Conservation (phyloP, 1,140 invertebrate species). For the Drosophila mojavensis region DNA sequence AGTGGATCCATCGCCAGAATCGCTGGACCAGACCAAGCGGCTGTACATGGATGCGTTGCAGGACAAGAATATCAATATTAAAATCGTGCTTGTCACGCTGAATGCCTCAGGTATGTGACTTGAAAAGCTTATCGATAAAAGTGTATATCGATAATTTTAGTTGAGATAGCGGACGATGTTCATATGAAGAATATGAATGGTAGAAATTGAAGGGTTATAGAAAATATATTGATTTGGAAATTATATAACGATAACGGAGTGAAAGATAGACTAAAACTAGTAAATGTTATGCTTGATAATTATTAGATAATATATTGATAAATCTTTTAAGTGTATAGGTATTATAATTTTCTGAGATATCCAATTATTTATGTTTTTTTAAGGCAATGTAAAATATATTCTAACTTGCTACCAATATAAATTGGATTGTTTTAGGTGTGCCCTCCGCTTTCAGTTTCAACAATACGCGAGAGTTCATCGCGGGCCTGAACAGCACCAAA, state of each 20-base stretch:
- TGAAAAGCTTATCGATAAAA: background rate
- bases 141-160: background rate
- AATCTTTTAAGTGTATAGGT: too few species aligned
- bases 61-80: conserved; percentile 78
- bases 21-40: conserved; percentile 84
- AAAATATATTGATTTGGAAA: too few species aligned
- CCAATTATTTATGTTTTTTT: too few species aligned
- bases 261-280: background rate
- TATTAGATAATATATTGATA: background rate
- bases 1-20: conserved; percentile 84
- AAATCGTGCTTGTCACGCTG: conserved; percentile 81
- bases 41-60: conserved; percentile 84
- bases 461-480: conserved; percentile 81
- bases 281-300: background rate
- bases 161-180: too few species aligned
- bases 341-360: too few species aligned
- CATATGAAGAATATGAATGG: too few species aligned
- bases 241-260: too few species aligned
- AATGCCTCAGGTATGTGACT: conserved; percentile 76
- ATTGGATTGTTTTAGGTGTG: conserved; percentile 44
- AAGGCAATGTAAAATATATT: background rate
- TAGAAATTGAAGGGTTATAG: too few species aligned
- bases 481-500: conserved; percentile 81
- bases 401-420: background rate
- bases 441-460: conserved; percentile 81